These are phyloP conservation scores for Apistogramma diplotaenia DNA, from an alignment of 2,113 vertebrate genomes.

Conservation along the genomic window DNA sequence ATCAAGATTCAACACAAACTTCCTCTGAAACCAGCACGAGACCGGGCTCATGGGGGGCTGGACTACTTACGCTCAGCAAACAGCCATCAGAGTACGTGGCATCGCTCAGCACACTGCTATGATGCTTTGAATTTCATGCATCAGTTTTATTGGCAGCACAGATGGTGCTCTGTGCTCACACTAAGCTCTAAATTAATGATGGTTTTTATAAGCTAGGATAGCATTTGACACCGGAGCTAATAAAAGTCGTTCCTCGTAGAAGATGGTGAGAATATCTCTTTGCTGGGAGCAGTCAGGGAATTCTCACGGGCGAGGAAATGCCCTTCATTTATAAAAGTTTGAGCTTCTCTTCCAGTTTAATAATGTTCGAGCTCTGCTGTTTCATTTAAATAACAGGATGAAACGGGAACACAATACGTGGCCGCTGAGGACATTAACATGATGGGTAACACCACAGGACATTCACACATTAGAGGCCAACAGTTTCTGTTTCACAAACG, in stretches of 20 bases:
- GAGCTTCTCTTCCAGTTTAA: neutral
- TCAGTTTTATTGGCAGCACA: constrained; percentile 27
- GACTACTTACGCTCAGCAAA: constrained; percentile 8
- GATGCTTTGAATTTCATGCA: constrained; percentile 7
- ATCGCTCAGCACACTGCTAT: neutral
- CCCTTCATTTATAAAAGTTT: neutral
- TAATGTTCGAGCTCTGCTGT: neutral
- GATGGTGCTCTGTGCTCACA: neutral
- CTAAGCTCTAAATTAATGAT: constrained; percentile 29
- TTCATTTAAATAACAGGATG: neutral
- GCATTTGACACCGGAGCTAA: neutral
- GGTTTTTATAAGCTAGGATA: constrained; percentile 20
- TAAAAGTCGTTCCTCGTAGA: neutral
- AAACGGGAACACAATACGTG: neutral
- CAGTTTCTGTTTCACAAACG: neutral
- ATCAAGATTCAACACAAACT: neutral
- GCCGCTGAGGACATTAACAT: neutral
- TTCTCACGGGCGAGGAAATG: neutral
- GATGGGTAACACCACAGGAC: neutral
- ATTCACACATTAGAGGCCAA: too few species aligned
- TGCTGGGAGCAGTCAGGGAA: neutral
- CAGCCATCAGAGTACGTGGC: neutral
- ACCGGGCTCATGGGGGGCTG: neutral
- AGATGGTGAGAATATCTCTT: neutral
- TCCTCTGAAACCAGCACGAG: neutral